Percentiles rank a stretch among this genome's conserved stretches.
phyloP scores from a whole-genome alignment of 2,888 invertebrate genomes.

The Tiphia femorata region DNA sequence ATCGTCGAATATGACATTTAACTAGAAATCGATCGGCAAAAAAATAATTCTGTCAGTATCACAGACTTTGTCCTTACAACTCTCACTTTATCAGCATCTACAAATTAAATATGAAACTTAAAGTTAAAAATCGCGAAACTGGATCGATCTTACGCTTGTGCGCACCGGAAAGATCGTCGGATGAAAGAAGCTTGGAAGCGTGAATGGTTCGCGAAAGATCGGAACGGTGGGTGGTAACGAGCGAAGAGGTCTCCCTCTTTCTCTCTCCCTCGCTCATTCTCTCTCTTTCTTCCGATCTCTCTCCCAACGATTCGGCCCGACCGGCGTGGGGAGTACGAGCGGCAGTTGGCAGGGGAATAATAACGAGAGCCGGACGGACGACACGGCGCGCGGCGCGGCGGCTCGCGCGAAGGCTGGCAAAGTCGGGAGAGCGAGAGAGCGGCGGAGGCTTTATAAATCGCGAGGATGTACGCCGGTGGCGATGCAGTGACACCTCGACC shows the following conservation, averaged over 20 bases:
- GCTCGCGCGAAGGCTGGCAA: conserved; percentile 12
- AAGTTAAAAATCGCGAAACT: too few species aligned
- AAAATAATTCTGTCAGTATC: too few species aligned
- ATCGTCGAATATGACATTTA: too few species aligned
- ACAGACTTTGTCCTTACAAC: too few species aligned
- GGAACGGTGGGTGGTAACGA: conserved; percentile 25
- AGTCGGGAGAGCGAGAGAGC: conserved; percentile 30
- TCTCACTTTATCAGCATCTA: too few species aligned
- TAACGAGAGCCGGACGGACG: conserved; percentile 44
- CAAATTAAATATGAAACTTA: too few species aligned
- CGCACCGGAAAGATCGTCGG: too few species aligned
- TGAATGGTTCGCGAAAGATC: too few species aligned
- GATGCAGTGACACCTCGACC: conserved; percentile 46
- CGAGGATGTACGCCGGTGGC: conserved; percentile 50
- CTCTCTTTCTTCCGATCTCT: neutral
- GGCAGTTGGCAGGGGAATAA: conserved; percentile 47
- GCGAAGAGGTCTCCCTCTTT: conserved; percentile 3
- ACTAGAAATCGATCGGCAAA: too few species aligned
- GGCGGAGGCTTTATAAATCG: conserved; percentile 56
- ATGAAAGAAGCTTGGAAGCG: too few species aligned
- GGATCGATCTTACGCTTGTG: too few species aligned
- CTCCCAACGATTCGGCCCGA: neutral
- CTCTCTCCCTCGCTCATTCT: neutral
- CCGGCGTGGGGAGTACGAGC: conserved; percentile 20
- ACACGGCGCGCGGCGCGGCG: conserved; percentile 27